phyloP scores from a whole-genome alignment of 2,113 vertebrate species.

The Dasypus novemcinctus region DNA sequence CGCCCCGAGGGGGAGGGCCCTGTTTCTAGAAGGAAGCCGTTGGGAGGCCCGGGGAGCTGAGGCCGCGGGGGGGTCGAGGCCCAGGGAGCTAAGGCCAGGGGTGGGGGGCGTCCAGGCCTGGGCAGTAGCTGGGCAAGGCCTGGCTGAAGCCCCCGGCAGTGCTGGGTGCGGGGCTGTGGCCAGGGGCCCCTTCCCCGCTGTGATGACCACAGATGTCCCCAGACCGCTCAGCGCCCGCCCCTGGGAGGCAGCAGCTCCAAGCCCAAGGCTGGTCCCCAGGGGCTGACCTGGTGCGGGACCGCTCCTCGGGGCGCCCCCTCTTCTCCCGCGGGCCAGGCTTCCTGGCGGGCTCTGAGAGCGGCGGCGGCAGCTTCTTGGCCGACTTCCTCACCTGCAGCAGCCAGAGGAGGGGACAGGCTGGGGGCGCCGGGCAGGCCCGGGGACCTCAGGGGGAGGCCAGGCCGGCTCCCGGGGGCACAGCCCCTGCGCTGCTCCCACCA shows the following conservation, averaged over 20 bases:
- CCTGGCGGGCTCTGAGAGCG: constrained; percentile 84
- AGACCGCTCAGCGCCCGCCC: too few relatives aligned
- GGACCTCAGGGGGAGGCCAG: background rate
- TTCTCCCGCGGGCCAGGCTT: constrained; percentile 91
- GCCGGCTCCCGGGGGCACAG: too few relatives aligned
- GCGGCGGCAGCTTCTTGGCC: constrained; percentile 81
- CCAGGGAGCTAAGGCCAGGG: too few relatives aligned
- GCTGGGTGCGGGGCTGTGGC: background rate
- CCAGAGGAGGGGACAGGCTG: accelerated
- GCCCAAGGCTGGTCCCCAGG: background rate
- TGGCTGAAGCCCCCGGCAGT: accelerated
- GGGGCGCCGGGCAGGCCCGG: background rate
- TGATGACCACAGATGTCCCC: background rate
- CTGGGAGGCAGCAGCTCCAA: too few relatives aligned
- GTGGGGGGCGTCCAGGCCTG: too few relatives aligned
- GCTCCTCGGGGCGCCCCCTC: constrained; percentile 89
- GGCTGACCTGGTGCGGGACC: constrained; percentile 87
- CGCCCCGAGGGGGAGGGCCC: accelerated
- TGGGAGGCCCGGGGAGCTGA: background rate
- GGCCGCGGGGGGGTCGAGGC: background rate
- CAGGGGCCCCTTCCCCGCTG: background rate
- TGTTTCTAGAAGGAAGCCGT: background rate
- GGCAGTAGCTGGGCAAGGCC: too few relatives aligned
- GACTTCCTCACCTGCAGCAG: constrained; percentile 88
- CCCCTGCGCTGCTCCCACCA: accelerated